Conservation (phyloP, 2,888 invertebrate genomes). For the Cataglyphis rosenhaueri region DNA sequence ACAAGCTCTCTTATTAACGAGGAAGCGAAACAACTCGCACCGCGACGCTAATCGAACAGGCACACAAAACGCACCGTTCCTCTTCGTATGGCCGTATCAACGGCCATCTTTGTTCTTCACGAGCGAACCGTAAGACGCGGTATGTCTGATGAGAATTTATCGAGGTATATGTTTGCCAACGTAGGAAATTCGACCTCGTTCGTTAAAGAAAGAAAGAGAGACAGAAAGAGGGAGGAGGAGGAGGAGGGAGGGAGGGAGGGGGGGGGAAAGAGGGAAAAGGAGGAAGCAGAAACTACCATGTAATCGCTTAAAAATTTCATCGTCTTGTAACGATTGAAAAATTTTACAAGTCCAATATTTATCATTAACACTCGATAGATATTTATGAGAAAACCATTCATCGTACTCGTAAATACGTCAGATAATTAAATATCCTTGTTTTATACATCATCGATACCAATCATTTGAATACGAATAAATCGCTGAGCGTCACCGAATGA, state of each 20-base stretch:
- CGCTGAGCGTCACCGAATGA: background rate
- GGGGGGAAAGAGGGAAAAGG: background rate
- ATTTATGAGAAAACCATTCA: background rate
- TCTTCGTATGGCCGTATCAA: conserved; percentile 67
- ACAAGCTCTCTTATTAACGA: conserved; percentile 84
- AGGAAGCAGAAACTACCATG: conserved; percentile 3
- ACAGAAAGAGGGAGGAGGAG: conserved; percentile 2
- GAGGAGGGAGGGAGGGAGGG: background rate
- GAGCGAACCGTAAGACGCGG: conserved; percentile 56
- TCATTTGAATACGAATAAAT: background rate
- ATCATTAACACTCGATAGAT: conserved; percentile 19
- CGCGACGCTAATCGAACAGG: conserved; percentile 82
- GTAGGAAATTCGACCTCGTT: conserved; percentile 50
- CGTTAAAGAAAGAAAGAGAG: conserved; percentile 24
- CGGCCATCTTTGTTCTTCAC: conserved; percentile 79
- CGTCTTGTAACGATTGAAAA: conserved; percentile 4
- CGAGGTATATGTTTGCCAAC: conserved; percentile 55
- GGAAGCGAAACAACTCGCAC: conserved; percentile 85
- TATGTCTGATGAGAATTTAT: conserved; percentile 71
- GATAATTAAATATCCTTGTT: background rate
- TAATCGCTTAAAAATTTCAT: conserved; percentile 23
- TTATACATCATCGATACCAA: conserved; percentile 9
- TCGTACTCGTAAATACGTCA: background rate
- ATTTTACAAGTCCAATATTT: conserved; percentile 3
- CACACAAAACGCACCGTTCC: conserved; percentile 76